Percentiles rank a stretch among this genome's conserved stretches.
Evolutionary conservation across 2,797 vertebrate species (phyloP).

Genomic region (Microhierax caerulescens): DNA sequence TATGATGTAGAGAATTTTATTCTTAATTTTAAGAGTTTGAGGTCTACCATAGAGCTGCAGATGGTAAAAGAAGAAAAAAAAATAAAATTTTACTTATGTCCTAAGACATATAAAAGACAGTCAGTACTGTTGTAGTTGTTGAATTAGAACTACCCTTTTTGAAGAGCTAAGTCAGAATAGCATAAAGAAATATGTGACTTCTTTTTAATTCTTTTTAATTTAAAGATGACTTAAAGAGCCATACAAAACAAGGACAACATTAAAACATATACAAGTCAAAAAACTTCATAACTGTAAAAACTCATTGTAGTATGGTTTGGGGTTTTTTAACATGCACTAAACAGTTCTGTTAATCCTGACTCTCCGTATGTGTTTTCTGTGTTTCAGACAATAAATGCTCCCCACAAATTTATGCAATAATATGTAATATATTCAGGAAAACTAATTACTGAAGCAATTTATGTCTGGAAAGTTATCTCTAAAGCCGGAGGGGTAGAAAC

Average conservation of each 20-base stretch:
- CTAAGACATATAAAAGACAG: background rate
- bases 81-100: background rate
- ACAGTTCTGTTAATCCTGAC: background rate
- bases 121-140: background rate
- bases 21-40: background rate
- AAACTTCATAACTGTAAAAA: background rate
- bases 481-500: background rate
- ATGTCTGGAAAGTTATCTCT: slow-evolving; percentile 27
- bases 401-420: background rate
- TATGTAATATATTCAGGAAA: slow-evolving; percentile 27
- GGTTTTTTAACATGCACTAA: background rate
- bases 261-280: background rate
- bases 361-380: background rate
- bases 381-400: background rate
- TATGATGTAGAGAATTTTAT: background rate
- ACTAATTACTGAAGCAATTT: slow-evolving; percentile 47
- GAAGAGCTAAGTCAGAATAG: background rate
- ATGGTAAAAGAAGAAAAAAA: background rate
- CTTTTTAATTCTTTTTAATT: background rate
- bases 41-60: background rate
- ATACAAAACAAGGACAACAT: background rate
- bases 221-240: background rate
- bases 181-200: background rate
- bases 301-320: background rate
- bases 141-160: background rate